Conservation (phyloP, 2,888 invertebrate species). For the Drosophila merina region DNA sequence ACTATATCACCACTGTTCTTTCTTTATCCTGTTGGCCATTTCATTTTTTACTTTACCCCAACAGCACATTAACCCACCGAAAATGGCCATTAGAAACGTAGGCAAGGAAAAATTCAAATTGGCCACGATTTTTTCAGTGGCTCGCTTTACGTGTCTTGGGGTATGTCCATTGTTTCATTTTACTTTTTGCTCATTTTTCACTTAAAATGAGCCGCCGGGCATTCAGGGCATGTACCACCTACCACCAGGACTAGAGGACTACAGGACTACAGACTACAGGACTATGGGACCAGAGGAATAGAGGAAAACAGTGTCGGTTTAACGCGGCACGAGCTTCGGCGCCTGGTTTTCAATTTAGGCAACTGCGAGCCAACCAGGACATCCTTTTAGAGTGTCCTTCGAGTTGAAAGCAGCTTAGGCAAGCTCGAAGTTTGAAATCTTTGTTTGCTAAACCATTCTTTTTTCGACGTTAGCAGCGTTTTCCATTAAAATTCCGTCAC, state of each 20-base stretch:
- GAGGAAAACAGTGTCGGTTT: conserved; percentile 20
- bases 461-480: conserved; percentile 75
- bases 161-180: conserved; percentile 81
- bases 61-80: conserved; percentile 79
- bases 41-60: conserved; percentile 67
- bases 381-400: conserved; percentile 73
- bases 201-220: conserved; percentile 75
- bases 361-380: conserved; percentile 57
- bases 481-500: conserved; percentile 82
- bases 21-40: conserved; percentile 15
- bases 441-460: conserved; percentile 72
- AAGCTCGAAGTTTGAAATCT: conserved; percentile 55
- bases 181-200: conserved; percentile 78
- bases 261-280: no score
- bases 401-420: conserved; percentile 71
- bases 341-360: conserved; percentile 73
- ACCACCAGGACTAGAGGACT: conserved; percentile 9
- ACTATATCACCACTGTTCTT: conserved; percentile 32
- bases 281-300: conserved; percentile 2
- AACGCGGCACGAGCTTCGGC: conserved; percentile 23
- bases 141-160: conserved; percentile 27
- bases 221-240: conserved; percentile 71
- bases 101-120: conserved; percentile 81
- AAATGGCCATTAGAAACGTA: conserved; percentile 75
- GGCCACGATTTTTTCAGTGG: conserved; percentile 80